phyloP scores from a whole-genome alignment of 1,140 invertebrate genomes.

The Coenobita brevimanus region DNA sequence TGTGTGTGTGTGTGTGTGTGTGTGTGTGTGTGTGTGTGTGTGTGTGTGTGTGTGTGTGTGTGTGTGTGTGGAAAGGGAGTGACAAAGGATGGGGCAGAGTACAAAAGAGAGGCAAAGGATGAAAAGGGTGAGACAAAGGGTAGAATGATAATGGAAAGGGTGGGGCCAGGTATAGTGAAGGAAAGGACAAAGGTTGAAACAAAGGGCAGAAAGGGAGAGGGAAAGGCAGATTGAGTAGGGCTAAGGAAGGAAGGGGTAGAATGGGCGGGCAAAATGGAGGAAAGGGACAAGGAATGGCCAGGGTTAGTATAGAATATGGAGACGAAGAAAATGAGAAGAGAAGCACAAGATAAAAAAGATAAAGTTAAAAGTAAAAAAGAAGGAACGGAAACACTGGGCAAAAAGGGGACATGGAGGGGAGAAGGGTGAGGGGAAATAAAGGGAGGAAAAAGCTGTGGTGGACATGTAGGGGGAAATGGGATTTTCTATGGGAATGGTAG shows the following conservation, averaged over 20 bases:
- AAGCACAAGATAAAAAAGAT: background rate
- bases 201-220: too few relatives aligned
- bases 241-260: background rate
- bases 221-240: too few relatives aligned
- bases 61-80: too few relatives aligned
- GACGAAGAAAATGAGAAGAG: background rate
- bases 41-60: conserved; percentile 1
- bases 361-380: background rate
- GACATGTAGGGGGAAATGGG: background rate
- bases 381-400: background rate
- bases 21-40: conserved; percentile 1
- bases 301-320: background rate
- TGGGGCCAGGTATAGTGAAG: background rate
- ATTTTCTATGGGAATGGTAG: background rate
- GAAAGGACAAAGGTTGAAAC: background rate
- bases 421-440: background rate
- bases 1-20: conserved; percentile 1
- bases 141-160: background rate
- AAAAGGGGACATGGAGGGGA: background rate
- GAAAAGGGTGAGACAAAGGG: background rate
- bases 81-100: background rate
- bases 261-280: background rate
- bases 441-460: background rate
- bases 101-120: background rate
- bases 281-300: background rate